Base-by-base conservation (phyloP, 2,888 invertebrate genomes). In the Apomyelois bistriatella region DNA sequence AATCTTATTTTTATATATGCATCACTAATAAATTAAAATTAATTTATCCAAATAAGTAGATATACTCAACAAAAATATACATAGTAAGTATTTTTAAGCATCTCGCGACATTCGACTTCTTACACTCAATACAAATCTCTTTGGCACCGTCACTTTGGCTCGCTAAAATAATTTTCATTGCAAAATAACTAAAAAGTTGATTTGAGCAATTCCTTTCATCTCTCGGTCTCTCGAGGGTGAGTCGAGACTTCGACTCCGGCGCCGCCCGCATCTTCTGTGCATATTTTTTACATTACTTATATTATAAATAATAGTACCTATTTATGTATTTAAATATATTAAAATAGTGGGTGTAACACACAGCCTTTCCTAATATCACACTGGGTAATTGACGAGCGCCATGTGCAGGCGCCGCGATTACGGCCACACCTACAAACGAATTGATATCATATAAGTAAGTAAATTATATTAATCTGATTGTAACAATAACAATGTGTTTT, bases 111-210 rank as follows among this genome's bases (percentile, higher is more conserved):
- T 10, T 30, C 12, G n/a, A 9, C 6, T 17, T 8, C 6, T 17
- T 8, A 6, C 16, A 1, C 36, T 22, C 16, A 35, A 9, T 7
- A 36, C 1, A 7, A 8, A 55, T 54, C 50, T 72, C 66, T 74
- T 74, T 76, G 76, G 76, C 74, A 76, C 72, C 60, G 58, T 60
- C 53, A 63, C 69, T 71, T 73, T 72, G 75, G 74, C 71, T 59
- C 58, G 47, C 54, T 53, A 53, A 37, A 48, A 48, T 52, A 53
- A 52, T 53, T 5, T 13, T 38, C 37, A 13, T 38, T 38, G 2
- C 10, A 13, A n/a, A 37, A 37, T 37, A 37, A 12, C 1, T 37
- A 37, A 8, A 28, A 22, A 22, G 5, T 3, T 22, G 22, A 43
- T 12, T 43, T 43, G 43, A 43, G 43, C 43, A 43, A 43, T 30